Conservation (phyloP, 2,888 invertebrate species). For the Tricholauxania praeusta region DNA sequence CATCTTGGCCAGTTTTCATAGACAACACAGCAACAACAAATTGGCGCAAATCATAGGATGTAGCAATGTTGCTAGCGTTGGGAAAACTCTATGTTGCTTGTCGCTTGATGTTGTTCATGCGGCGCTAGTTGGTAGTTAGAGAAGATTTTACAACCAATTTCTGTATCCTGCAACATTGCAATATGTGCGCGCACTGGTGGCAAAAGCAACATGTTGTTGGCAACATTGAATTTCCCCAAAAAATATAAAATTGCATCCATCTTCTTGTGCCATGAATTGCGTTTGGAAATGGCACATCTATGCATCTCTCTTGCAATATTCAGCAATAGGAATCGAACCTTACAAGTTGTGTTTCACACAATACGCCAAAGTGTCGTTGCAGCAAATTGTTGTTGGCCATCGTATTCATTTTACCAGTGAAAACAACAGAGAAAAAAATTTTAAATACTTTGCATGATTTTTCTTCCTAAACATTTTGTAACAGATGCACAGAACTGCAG, state of each 20-base stretch:
- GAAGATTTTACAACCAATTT: background rate
- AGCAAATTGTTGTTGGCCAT: background rate
- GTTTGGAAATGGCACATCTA: background rate
- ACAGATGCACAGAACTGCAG: constrained; percentile 62
- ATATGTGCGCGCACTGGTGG: background rate
- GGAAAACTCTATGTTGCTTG: constrained; percentile 10
- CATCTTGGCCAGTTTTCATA: constrained; percentile 48
- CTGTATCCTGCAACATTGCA: background rate
- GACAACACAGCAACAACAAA: constrained; percentile 26
- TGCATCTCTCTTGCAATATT: background rate
- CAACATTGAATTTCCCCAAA: constrained; percentile 53
- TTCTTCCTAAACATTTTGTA: constrained; percentile 68
- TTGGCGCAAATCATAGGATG: constrained; percentile 4
- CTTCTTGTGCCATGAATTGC: background rate
- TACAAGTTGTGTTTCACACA: too few species aligned
- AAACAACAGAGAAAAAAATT: constrained; percentile 64
- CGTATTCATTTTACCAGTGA: constrained; percentile 52
- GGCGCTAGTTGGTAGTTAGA: constrained; percentile 3
- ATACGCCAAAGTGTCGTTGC: too few species aligned
- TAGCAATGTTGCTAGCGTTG: constrained; percentile 22
- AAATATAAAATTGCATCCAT: constrained; percentile 33
- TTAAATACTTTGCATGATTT: constrained; percentile 65
- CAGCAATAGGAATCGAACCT: background rate
- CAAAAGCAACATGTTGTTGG: constrained; percentile 28
- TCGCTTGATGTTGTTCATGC: too few species aligned